phyloP scores from a whole-genome alignment of 64 coral and sea anemone genomes.

The Pocillopora damicornis region DNA sequence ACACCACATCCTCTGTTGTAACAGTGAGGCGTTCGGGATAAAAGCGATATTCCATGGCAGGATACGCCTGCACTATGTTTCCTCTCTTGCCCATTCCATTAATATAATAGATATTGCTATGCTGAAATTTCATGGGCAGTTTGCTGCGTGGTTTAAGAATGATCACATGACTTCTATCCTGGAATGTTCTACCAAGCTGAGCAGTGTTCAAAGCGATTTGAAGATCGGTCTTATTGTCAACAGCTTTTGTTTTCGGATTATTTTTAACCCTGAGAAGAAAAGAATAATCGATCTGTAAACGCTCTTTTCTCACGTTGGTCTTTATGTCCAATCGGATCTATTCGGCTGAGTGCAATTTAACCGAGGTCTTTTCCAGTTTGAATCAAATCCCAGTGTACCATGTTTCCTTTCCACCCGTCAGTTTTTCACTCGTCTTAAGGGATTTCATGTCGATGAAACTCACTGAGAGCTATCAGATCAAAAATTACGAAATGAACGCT shows the following conservation, averaged over 20 bases:
- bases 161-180: slow-evolving; percentile 61
- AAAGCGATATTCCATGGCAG: slow-evolving; percentile 62
- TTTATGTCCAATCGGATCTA: too few species aligned
- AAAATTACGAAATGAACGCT: too few species aligned
- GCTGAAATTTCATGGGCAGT: slow-evolving; percentile 26
- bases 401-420: too few species aligned
- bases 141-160: slow-evolving; percentile 10
- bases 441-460: too few species aligned
- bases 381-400: too few species aligned
- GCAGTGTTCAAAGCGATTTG: slow-evolving; percentile 47
- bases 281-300: neutral
- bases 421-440: too few species aligned
- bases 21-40: slow-evolving; percentile 39
- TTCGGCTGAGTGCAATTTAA: too few species aligned
- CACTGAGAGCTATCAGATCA: too few species aligned
- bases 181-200: slow-evolving; percentile 37
- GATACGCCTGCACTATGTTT: slow-evolving; percentile 57
- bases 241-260: slow-evolving; percentile 39
- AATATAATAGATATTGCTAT: slow-evolving; percentile 42
- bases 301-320: too few species aligned
- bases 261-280: slow-evolving; percentile 24
- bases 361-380: too few species aligned
- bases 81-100: slow-evolving; percentile 59
- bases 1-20: slow-evolving; percentile 39
- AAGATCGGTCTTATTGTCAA: slow-evolving; percentile 30